Evolutionary conservation across 2,888 invertebrate genomes (phyloP), one percentile per base, ranked within the genome.

Genomic region (Yponomeuta malinellus): DNA sequence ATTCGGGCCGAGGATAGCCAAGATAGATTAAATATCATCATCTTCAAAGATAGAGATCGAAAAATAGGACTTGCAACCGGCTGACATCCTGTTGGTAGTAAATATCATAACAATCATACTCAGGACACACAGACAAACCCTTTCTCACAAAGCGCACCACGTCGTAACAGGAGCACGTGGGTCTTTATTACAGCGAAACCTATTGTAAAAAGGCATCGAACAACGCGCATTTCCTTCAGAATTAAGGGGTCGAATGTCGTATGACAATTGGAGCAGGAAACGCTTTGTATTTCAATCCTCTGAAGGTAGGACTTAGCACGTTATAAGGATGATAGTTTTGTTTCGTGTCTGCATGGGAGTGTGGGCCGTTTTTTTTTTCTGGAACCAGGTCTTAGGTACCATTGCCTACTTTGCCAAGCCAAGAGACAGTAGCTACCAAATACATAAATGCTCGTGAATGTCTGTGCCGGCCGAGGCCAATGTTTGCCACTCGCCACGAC

Each of bases 201-300:
- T 59, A 59, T 59, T 59, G 52, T 59, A 59, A 59, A 59, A 59
- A 59, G 52, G 52, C 52, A 59, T 59, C 12, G 52, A 59, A 59
- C 52, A 59, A 59, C 12, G 5, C 52, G 52, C 52, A 59, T 82
- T 87, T 87, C 86, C 88, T 86, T 88, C 76, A 76, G 73, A 75
- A 73, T 77, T 73, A 63, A 68, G 72, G 81, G 79, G 75, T 81
- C 79, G 79, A 77, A 79, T 81, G 79, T 80, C 77, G 78, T 76
- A 76, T 78, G 80, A 87, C 87, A 87, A 88, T 87, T 77, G 52
- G 82, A 76, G 84, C 90, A 89, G 90, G 90, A 91, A 89, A 81
- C 84, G 79, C 87, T 89, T 90, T 90, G 84, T 90, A 85, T 79
- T 74, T 79, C 52, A 81, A 90, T 90, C 90, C 89, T 79, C 73